phyloP scores from a whole-genome alignment of 2,888 invertebrate genomes.

The Steinernema carpocapsae region DNA sequence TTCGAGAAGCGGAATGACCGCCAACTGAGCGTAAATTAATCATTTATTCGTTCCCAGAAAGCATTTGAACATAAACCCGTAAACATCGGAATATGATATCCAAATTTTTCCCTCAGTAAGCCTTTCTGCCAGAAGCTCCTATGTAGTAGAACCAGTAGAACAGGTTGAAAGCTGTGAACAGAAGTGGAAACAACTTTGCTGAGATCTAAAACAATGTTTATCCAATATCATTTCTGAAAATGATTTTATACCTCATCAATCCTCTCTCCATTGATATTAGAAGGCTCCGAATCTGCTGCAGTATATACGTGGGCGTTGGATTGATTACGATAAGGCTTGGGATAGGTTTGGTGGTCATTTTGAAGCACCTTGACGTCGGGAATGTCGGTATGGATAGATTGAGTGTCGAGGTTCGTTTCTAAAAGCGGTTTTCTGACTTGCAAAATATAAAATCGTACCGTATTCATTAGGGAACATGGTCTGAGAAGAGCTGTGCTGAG shows the following conservation, averaged over 20 bases:
- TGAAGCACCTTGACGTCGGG: background rate
- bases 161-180: conserved; percentile 68
- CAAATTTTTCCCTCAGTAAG: too few relatives aligned
- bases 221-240: background rate
- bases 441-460: background rate
- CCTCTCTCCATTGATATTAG: conserved; percentile 60
- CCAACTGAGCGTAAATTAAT: too few relatives aligned
- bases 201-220: background rate
- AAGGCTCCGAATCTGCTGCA: too few relatives aligned
- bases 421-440: background rate
- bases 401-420: too few relatives aligned
- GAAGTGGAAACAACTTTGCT: conserved; percentile 65
- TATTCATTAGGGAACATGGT: conserved; percentile 1
- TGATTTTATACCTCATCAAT: conserved; percentile 62
- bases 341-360: background rate
- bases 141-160: conserved; percentile 69
- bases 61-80: too few relatives aligned
- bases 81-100: too few relatives aligned
- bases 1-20: too few relatives aligned
- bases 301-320: background rate
- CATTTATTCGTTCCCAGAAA: too few relatives aligned
- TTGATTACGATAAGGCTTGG: background rate
- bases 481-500: conserved; percentile 37
- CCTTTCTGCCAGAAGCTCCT: conserved; percentile 46
- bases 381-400: too few relatives aligned